Percentiles rank a stretch among this genome's conserved stretches.
Conservation (phyloP, 1,140 invertebrate species). For the Sinella curviseta region DNA sequence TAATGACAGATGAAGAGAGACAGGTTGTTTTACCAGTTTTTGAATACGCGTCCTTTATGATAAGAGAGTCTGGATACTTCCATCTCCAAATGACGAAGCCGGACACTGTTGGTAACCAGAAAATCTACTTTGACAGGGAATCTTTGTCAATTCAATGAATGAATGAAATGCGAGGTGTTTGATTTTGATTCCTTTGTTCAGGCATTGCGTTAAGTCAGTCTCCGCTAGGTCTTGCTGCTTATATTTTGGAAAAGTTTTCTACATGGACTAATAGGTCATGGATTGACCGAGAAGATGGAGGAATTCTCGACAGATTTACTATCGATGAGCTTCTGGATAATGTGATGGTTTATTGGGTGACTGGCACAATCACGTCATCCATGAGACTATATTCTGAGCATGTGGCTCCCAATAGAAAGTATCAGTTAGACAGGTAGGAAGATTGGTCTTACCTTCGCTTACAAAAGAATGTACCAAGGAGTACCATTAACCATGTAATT, state of each 20-base stretch:
- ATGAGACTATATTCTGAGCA: constrained; percentile 57
- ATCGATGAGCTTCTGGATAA: too few relatives aligned
- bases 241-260: too few relatives aligned
- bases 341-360: constrained; percentile 62
- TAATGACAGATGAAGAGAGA: constrained; percentile 49
- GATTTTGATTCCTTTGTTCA: neutral
- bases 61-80: constrained; percentile 62
- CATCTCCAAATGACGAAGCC: constrained; percentile 61
- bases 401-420: neutral
- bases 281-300: constrained; percentile 58
- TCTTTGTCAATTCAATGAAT: neutral
- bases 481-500: neutral
- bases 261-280: constrained; percentile 61
- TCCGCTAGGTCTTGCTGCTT: constrained; percentile 59
- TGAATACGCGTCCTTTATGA: constrained; percentile 43
- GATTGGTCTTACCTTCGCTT: too few relatives aligned
- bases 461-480: neutral
- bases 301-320: constrained; percentile 56
- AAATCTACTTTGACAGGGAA: neutral
- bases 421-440: neutral
- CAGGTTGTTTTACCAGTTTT: constrained; percentile 47
- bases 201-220: constrained; percentile 24
- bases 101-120: constrained; percentile 57
- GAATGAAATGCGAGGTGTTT: neutral
- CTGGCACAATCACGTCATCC: constrained; percentile 55